Conservation (phyloP, 1,140 invertebrate species). For the Oedothorax gibbosus region DNA sequence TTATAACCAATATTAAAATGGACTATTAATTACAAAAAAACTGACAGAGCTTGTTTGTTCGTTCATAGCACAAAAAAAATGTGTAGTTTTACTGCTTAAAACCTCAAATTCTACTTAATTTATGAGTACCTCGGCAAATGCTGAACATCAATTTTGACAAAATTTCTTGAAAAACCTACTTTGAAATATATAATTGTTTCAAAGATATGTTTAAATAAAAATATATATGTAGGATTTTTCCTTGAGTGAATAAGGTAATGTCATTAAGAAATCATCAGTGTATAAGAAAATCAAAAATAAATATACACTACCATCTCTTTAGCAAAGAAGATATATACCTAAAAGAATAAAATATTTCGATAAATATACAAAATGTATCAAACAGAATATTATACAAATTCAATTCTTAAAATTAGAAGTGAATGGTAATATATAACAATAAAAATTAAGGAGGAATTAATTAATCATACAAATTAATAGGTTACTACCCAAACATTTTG, state of each 20-base stretch:
- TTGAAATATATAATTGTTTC: not conserved
- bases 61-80: too few relatives aligned
- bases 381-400: not conserved
- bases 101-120: too few relatives aligned
- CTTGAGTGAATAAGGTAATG: not conserved
- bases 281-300: not conserved
- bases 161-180: not conserved
- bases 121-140: not conserved
- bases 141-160: not conserved
- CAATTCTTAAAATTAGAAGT: not conserved
- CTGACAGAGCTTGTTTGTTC: too few relatives aligned
- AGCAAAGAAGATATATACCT: constrained; percentile 88
- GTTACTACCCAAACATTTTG: not conserved
- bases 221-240: not conserved
- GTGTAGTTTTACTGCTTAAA: too few relatives aligned
- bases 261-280: not conserved
- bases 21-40: too few relatives aligned
- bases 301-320: constrained; percentile 75
- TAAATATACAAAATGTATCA: not conserved
- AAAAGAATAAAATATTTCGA: constrained; percentile 54
- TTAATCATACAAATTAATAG: not conserved
- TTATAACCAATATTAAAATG: too few relatives aligned
- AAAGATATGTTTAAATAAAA: constrained; percentile 3
- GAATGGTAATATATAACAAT: not conserved
- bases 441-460: not conserved